Base-by-base conservation (phyloP, 1,140 invertebrate species). In the Drosophila jambulina region DNA sequence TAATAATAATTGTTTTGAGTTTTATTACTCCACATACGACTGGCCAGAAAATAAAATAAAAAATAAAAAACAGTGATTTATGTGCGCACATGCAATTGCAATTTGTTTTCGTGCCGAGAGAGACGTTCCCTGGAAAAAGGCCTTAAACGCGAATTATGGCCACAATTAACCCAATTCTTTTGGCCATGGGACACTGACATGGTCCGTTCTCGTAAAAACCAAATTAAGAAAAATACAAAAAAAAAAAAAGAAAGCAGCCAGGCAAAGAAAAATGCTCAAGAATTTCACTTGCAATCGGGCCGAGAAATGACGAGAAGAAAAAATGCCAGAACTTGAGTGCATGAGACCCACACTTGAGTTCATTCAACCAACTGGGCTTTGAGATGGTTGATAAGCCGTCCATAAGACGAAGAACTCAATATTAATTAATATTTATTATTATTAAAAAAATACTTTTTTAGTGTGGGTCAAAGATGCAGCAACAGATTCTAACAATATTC, bases 111-210 rank as follows among this genome's bases (percentile, higher is more conserved):
- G 53, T 63, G 27, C 13, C 32, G n/a, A 43, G 34, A 45, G 43
- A 58, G 48, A 61, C 25, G 57, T 62, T 86, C 67, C 57, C 63
- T 76, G 72, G 71, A 68, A 80, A 85, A 79, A 84, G 76, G 80
- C 84, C 84, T 87, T 88, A 84, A 88, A 88, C 58, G 82, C 80
- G 72, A 87, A 78, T 84, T 84, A 87, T 87, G 69, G 49, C 77
- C 68, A 88, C 53, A 80, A 88, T 87, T 87, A 87, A 87, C 84
- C 84, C 84, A 87, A 87, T 87, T 87, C 67, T 71, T 46, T 48
- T 84, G 84, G 80, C 80, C 76, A 61, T 75, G 80, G 62, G 68
- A 74, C 70, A 72, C 69, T 53, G 64, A 43, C 56, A 69, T 51
- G 57, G 42, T 29, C 53, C 48, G 49, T 51, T 71, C 65, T 42